A percentile compares a stretch with the other conserved stretches of the same genome.
Conservation (phyloP, 2,797 vertebrate species). For the Emydoidea blandingii region DNA sequence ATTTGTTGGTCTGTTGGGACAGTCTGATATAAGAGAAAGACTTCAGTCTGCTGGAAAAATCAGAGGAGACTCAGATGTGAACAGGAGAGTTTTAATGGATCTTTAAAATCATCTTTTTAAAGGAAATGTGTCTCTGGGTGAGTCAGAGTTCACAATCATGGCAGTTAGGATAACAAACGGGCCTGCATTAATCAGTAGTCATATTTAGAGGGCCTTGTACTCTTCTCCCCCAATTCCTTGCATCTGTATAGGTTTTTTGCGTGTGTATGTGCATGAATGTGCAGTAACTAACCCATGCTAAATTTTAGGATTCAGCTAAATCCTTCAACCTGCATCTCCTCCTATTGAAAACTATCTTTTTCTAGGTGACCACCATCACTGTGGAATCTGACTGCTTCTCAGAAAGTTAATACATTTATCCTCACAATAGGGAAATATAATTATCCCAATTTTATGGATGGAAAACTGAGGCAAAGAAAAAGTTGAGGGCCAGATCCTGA, state of each 20-base stretch:
- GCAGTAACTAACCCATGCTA: slow-evolving; percentile 11
- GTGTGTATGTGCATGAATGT: neutral
- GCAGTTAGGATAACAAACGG: slow-evolving; percentile 2
- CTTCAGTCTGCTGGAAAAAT: neutral
- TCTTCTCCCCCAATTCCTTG: slow-evolving; percentile 1
- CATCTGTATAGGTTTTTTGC: neutral
- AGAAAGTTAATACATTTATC: neutral
- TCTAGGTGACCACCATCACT: neutral
- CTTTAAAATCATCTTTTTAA: neutral
- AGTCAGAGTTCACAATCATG: slow-evolving; percentile 10
- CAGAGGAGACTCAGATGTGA: neutral
- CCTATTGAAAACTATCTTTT: neutral
- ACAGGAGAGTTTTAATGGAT: neutral
- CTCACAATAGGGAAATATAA: neutral
- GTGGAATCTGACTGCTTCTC: neutral
- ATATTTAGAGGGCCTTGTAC: slow-evolving; percentile 32
- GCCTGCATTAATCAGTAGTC: slow-evolving; percentile 36
- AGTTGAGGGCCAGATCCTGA: neutral
- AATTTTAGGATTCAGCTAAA: slow-evolving; percentile 33
- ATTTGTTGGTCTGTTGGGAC: neutral
- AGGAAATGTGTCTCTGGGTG: neutral
- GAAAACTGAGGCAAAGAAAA: slow-evolving; percentile 27
- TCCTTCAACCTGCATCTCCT: neutral
- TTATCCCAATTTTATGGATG: neutral
- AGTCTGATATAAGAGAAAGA: neutral